Base-by-base conservation (phyloP, 1,140 invertebrate species). In the Helicoverpa zea region DNA sequence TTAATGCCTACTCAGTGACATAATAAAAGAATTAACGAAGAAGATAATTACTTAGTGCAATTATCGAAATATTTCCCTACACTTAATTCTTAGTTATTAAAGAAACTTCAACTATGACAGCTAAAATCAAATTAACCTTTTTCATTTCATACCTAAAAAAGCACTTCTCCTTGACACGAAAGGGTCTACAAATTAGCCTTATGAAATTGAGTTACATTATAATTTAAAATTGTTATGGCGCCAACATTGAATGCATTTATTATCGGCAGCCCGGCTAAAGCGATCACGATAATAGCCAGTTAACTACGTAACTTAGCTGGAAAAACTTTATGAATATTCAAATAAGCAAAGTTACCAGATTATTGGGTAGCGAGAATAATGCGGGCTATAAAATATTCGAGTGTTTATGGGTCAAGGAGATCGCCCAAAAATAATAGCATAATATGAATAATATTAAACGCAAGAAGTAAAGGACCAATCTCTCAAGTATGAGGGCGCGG, bases 281-380 rank as follows among this genome's bases (percentile, higher is more conserved):
- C 76, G 59, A 35, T 64, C 49, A 64, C 13, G 61, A 58, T 66
- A 43, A 66, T 59, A 66, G 49, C 72, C 51, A 72, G 66, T 52
- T 80, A 66, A 76, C 73, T 81, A 81, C 64, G 29, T 70, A 58
- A 49, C 64, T 16, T 61, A 56, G 49, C 30, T 35, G 58, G 35
- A 54, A 74, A 83, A 83, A 80, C 47, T 63, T 77, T 58, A 83
- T 83, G 78, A 83, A 83, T 83, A 80, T 83, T 83, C 66, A 83
- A 72, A 80, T 77, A 64, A 73, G 66, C 43, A 66, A 80, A 80
- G 63, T 83, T 83, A 47, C 63, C 47, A 47, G 47, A 70, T 63
- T 70, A 79, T 77, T 61, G 49, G 35, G 54, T 43, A 23, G 78
- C 35, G 14, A 61, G 70, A 52, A 70, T 66, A 77, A 77, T 54